A percentile compares a stretch with the other conserved stretches of the same genome.
Conservation (phyloP, 2,888 invertebrate species). For the Lochmaea capreae region DNA sequence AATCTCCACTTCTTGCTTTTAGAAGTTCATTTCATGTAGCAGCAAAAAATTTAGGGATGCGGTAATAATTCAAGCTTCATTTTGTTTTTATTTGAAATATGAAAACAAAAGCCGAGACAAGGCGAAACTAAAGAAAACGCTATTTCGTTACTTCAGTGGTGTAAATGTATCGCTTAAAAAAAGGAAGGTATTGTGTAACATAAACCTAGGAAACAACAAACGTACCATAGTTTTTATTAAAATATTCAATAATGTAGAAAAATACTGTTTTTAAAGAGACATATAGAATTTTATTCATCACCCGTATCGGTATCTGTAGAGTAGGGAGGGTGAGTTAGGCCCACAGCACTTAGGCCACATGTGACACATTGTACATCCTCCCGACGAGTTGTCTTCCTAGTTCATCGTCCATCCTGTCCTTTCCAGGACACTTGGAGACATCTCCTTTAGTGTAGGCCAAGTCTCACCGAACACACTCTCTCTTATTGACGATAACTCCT, state of each 20-base stretch:
- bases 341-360: too few relatives aligned
- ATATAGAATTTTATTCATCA: too few relatives aligned
- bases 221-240: background rate
- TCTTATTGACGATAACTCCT: too few relatives aligned
- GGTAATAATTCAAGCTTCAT: constrained; percentile 30
- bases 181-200: background rate
- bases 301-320: too few relatives aligned
- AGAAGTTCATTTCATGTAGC: constrained; percentile 26
- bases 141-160: background rate
- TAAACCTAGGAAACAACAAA: background rate
- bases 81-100: constrained; percentile 32
- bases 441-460: too few relatives aligned
- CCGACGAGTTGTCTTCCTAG: too few relatives aligned
- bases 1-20: constrained; percentile 32
- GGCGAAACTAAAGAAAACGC: constrained; percentile 14
- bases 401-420: too few relatives aligned
- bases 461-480: too few relatives aligned
- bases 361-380: too few relatives aligned
- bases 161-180: background rate
- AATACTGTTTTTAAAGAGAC: background rate
- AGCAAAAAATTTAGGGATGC: constrained; percentile 26
- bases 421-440: too few relatives aligned
- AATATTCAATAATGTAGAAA: background rate
- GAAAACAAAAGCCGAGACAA: constrained; percentile 26
- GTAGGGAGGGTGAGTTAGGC: too few relatives aligned